phyloP scores from a whole-genome alignment of 1,140 invertebrate genomes.

The Lucilia sericata region DNA sequence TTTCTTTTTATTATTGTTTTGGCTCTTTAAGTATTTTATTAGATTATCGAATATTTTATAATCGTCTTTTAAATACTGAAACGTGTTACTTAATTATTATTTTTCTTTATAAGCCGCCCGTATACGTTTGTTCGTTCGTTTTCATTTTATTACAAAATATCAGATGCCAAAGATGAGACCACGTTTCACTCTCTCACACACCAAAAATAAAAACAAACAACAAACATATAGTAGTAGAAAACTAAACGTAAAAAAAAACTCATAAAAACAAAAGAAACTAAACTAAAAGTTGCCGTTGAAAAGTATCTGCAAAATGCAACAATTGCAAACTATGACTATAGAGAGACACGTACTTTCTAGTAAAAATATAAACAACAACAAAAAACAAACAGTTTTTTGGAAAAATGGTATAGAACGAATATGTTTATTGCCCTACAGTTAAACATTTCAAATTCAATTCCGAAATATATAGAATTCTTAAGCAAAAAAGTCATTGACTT shows the following conservation, averaged over 20 bases:
- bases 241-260: not conserved
- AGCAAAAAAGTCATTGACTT: no score
- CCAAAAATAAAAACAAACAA: not conserved
- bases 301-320: slow-evolving; percentile 45
- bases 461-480: no score
- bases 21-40: not conserved
- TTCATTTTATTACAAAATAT: slow-evolving; percentile 13
- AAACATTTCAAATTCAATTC: no score
- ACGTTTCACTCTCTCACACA: not conserved
- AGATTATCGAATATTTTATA: not conserved
- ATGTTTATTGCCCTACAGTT: not conserved
- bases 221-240: no score
- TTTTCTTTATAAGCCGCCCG: not conserved
- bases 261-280: not conserved
- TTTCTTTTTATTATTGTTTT: not conserved
- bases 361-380: not conserved
- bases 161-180: slow-evolving; percentile 7
- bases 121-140: no score
- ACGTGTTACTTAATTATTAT: not conserved
- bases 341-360: not conserved
- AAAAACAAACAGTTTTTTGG: no score
- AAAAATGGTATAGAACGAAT: not conserved
- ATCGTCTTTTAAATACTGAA: not conserved
- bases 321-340: slow-evolving; percentile 33
- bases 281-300: not conserved